Conservation (phyloP, 2,113 vertebrate species). For the Ceuthmochares aereus region DNA sequence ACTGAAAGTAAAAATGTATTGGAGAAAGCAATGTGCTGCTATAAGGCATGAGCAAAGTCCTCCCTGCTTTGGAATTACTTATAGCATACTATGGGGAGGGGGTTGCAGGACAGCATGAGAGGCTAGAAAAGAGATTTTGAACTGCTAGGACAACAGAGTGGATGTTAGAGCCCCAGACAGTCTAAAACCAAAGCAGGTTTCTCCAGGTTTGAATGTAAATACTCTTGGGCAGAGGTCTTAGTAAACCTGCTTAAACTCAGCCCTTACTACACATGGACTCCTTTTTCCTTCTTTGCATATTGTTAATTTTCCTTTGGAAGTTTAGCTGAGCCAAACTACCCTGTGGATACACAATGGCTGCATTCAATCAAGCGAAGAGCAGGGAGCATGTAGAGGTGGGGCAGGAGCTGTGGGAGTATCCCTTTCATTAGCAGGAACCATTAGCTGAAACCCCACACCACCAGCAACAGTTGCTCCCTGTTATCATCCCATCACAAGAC, state of each 20-base stretch:
- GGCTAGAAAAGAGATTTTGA: neutral
- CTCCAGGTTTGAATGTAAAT: conserved; percentile 18
- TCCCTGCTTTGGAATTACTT: neutral
- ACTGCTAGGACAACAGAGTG: neutral
- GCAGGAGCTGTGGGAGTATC: neutral
- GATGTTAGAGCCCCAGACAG: neutral
- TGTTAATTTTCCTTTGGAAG: neutral
- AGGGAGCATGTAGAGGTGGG: neutral
- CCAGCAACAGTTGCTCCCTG: neutral
- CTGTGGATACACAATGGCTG: neutral
- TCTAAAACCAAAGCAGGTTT: neutral
- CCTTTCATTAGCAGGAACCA: neutral
- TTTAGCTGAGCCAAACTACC: neutral
- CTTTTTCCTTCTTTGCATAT: neutral
- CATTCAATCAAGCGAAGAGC: neutral
- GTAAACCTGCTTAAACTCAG: neutral
- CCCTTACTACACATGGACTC: neutral
- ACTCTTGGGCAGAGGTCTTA: neutral
- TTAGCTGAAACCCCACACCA: neutral
- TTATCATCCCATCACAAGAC: neutral
- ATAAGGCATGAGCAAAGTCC: neutral
- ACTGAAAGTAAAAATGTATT: neutral
- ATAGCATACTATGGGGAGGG: neutral
- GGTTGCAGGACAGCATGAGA: neutral
- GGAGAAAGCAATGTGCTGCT: neutral